Percentiles rank a stretch among this genome's conserved stretches.
Conservation (phyloP, 2,797 vertebrate species). For the Phalanger gymnotis region DNA sequence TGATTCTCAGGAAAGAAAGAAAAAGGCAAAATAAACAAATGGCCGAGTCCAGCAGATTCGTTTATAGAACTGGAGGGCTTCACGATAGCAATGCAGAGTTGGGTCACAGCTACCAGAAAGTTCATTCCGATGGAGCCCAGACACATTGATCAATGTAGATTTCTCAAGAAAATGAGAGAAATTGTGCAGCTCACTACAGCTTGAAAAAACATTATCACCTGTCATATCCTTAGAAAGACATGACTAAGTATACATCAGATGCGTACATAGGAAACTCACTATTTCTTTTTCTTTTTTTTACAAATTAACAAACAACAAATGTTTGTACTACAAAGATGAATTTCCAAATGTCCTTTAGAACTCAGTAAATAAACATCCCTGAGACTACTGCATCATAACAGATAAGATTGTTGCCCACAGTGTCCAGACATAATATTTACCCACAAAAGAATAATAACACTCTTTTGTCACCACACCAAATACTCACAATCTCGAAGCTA, state of each 20-base stretch:
- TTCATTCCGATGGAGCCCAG: not conserved
- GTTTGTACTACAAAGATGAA: not conserved
- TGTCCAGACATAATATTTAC: not conserved
- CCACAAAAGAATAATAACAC: not conserved
- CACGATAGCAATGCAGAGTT: not conserved
- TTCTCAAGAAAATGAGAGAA: not conserved
- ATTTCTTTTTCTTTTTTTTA: not conserved
- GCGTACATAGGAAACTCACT: not conserved
- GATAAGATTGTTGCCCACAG: not conserved
- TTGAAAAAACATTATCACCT: not conserved
- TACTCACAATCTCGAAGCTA: not conserved
- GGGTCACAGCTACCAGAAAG: not conserved
- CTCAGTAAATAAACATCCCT: not conserved
- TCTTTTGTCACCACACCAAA: not conserved
- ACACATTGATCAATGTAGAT: not conserved
- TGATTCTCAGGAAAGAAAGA: not conserved
- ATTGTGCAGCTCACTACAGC: accelerated
- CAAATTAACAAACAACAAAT: not conserved
- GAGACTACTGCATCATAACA: not conserved
- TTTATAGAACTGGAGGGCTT: not conserved
- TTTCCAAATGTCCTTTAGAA: not conserved
- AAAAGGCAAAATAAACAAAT: not conserved
- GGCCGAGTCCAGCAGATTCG: not conserved
- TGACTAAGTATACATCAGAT: not conserved
- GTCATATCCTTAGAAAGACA: not conserved